These are phyloP conservation scores for Aphaenogaster ashmeadi DNA, from an alignment of 1,140 invertebrate genomes.

Conservation along the genomic window DNA sequence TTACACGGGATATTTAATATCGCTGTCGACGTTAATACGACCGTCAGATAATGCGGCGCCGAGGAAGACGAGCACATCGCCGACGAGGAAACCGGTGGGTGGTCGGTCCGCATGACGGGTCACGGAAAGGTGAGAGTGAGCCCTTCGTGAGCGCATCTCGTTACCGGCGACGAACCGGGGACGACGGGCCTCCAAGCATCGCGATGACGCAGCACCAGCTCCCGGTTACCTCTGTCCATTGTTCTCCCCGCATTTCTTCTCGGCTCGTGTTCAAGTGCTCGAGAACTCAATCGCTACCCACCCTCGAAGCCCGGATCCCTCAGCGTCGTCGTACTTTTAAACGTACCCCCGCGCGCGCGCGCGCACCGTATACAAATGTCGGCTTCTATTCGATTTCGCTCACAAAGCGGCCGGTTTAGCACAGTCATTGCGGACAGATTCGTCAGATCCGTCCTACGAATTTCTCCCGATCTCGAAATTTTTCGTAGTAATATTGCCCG, in stretches of 20 bases:
- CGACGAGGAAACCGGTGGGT: slow-evolving; percentile 59
- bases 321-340: slow-evolving; percentile 69
- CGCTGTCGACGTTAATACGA: not conserved
- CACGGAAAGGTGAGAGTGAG: slow-evolving; percentile 70
- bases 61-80: slow-evolving; percentile 37
- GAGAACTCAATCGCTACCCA: slow-evolving; percentile 81
- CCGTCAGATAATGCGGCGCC: slow-evolving; percentile 16
- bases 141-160: slow-evolving; percentile 78
- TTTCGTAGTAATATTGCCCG: not conserved
- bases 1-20: slow-evolving; percentile 35
- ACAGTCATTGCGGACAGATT: slow-evolving; percentile 43
- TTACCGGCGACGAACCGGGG: slow-evolving; percentile 79
- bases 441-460: not conserved
- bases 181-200: slow-evolving; percentile 77
- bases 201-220: slow-evolving; percentile 84
- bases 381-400: slow-evolving; percentile 52
- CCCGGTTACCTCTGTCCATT: slow-evolving; percentile 84
- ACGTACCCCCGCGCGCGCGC: slow-evolving; percentile 44
- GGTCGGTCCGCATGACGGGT: slow-evolving; percentile 70
- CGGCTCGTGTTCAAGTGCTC: slow-evolving; percentile 86
- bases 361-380: slow-evolving; percentile 64
- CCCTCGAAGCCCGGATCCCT: slow-evolving; percentile 73
- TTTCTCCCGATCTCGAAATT: not conserved
- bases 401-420: slow-evolving; percentile 35
- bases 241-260: slow-evolving; percentile 85